Evolutionary conservation across 2,113 vertebrate genomes (phyloP).

Genomic region (Rattus rattus): DNA sequence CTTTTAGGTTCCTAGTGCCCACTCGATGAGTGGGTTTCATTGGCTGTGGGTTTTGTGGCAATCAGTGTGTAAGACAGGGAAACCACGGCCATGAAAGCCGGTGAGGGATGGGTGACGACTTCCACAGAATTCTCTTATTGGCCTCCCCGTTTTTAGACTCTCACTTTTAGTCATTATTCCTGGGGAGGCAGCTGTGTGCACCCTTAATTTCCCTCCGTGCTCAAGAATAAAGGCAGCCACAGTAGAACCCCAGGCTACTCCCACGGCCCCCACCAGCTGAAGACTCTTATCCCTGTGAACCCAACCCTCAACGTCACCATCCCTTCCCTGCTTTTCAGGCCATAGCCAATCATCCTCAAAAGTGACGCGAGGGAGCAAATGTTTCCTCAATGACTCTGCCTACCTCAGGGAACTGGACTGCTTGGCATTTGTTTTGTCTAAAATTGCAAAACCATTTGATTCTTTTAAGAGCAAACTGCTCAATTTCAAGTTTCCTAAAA

Average conservation of each 20-base stretch:
- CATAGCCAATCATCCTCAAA: background rate
- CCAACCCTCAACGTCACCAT: background rate
- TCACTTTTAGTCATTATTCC: background rate
- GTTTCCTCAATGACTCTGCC: background rate
- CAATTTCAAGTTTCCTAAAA: background rate
- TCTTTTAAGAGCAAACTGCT: background rate
- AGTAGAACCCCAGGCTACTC: too few species aligned
- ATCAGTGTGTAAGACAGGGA: background rate
- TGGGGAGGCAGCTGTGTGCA: background rate
- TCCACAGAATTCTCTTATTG: background rate
- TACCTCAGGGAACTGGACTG: background rate
- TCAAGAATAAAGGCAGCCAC: background rate
- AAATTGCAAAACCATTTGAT: conserved; percentile 7
- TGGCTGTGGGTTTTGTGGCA: background rate
- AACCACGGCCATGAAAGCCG: too few species aligned
- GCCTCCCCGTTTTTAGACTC: background rate
- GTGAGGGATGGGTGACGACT: too few species aligned
- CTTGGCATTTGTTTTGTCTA: background rate
- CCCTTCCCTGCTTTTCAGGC: background rate
- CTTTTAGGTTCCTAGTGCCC: background rate
- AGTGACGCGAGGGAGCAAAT: background rate
- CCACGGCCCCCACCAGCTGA: background rate
- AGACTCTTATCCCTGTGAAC: background rate
- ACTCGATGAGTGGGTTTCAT: background rate
- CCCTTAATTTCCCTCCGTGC: background rate